Base-by-base conservation (phyloP, 2,888 invertebrate species). In the Sycophila texana region DNA sequence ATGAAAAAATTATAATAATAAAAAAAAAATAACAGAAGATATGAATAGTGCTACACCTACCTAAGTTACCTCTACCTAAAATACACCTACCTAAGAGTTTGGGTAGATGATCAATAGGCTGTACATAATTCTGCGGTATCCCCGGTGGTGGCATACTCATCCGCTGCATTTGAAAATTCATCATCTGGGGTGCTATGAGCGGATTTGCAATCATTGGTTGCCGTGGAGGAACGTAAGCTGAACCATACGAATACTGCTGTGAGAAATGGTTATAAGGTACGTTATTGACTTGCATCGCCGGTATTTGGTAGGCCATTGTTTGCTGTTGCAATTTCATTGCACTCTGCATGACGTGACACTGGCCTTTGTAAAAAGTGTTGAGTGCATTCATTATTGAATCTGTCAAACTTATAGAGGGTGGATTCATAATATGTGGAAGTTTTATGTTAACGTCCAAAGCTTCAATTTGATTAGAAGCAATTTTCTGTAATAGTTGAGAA, bases 261-360 rank as follows among this genome's bases (percentile, higher is more conserved):
- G 14, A 0, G 16, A 4, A 53, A 2, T n/a, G 53, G 53, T 14
- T 53, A 13, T 39, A 39, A 5, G 39, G 39, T 39, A 39, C 39
- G n/a, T 53, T 53, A n/a, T 4, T n/a, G 53, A 53, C n/a, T n/a
- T 53, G 53, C 53, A n/a, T 53, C 4, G 16, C 53, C n/a, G n/a
- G 53, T 14, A 53, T 53, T n/a, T 14, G 53, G 14, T 53, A n/a
- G 1, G n/a, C 53, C n/a, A 53, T 16, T 16, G 53, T 13, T 57
- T 39, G 70, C 47, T 68, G 51, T n/a, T 22, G 53, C 26, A 16
- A 20, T 1, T 22, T 51, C 55, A 39, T 39, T 0, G 55, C 16
- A 30, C 47, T 67, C 30, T 67, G 57, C 26, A 75, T 53, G 1
- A 51, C 16, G 2, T 51, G 58, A 53, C 66, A 73, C 3, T 77